Evolutionary conservation across 1,140 invertebrate species (phyloP), one percentile per base, ranked within the genome.

Genomic region (Oedothorax gibbosus): DNA sequence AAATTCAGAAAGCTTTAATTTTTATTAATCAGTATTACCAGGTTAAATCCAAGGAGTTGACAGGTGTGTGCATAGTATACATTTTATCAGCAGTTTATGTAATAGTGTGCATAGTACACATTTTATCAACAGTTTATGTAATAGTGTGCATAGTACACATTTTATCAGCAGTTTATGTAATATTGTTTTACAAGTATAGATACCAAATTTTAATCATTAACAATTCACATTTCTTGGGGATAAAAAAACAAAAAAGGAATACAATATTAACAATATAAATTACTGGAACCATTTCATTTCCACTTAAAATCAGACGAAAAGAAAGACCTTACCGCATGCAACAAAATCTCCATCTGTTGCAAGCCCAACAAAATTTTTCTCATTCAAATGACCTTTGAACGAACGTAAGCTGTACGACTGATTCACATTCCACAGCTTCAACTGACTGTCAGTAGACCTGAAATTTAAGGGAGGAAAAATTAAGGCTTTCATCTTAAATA

Each of bases 351-450:
- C 97, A 91, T 98, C 96, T 0, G 96, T 98, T 0, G 97, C 96
- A n/a, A 99, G 90, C 0, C 97, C 97, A 11, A 99, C 97, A 92
- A 99, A 99, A 90, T 98, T 98, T 89, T 98, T 99, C 90, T 99
- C 97, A 90, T 99, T 99, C 1, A 95, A 93, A 91, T 99, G 97
- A 1, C 96, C 96, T n/a, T 94, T 93, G 90, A 98, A 97, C 1
- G 96, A 96, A 65, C 96, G 92, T 57, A 97, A 89, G 90, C 95
- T 97, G 84, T 95, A 92, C 9, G 95, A 93, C 87, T 93, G 92
- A 87, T 95, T 94, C 0, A 98, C 93, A 88, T 95, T 95, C 97
- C 97, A 99, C 89, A 99, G 92, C 90, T 98, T 97, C 8, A 99
- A 90, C 88, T 97, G 96, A 54, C 95, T 97, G 91, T 99, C 97